These are phyloP conservation scores for Erethizon dorsatum DNA, from an alignment of 2,797 vertebrate genomes.

Conservation along the genomic window DNA sequence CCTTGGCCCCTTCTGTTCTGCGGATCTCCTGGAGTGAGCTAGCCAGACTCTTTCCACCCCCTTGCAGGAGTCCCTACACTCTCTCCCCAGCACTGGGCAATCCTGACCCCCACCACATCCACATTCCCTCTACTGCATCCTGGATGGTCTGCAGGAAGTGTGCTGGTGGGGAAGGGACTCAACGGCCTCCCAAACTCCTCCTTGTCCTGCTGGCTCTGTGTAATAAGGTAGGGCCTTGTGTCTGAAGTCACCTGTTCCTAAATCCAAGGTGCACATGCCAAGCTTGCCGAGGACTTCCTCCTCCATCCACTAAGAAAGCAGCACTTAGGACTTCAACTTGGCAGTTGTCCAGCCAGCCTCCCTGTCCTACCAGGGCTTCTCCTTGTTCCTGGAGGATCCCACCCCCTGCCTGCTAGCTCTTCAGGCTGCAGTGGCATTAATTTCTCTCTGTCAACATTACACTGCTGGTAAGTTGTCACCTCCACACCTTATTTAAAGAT, in stretches of 20 bases:
- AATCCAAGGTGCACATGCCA: neutral
- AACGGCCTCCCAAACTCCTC: neutral
- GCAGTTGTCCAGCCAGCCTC: neutral
- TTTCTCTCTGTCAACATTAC: conserved; percentile 1
- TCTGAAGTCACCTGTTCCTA: neutral
- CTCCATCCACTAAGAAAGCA: neutral
- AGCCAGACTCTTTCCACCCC: neutral
- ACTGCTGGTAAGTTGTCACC: neutral
- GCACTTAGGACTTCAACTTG: neutral
- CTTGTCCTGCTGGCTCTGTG: neutral
- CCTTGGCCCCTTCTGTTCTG: neutral
- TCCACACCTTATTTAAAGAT: neutral
- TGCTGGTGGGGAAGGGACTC: neutral
- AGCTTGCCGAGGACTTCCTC: neutral
- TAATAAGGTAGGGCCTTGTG: neutral
- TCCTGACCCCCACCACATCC: fast-evolving
- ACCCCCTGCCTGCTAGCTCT: neutral
- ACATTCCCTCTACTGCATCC: neutral
- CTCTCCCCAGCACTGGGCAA: neutral
- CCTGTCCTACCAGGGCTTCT: neutral
- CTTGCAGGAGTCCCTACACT: no score
- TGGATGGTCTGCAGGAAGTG: neutral
- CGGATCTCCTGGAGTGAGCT: neutral
- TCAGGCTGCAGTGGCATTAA: neutral
- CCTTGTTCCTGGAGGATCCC: neutral